Conservation (phyloP, 2,113 vertebrate species). For the Cochlearius cochlearius region DNA sequence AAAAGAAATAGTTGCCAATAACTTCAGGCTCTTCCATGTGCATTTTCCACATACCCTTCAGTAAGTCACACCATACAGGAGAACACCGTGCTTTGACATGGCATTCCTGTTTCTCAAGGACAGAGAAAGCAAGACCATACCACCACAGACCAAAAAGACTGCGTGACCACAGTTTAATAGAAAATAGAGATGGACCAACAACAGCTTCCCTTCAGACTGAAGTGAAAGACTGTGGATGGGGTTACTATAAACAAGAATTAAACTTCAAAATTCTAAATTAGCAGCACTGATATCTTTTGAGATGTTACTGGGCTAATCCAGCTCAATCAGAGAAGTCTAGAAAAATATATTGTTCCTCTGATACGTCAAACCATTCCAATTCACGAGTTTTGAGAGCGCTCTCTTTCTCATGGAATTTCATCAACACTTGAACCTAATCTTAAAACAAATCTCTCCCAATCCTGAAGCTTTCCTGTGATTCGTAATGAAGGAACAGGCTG, state of each 20-base stretch:
- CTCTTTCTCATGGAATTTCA: neutral
- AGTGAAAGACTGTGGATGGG: neutral
- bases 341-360: neutral
- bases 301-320: neutral
- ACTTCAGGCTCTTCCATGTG: neutral
- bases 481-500: neutral
- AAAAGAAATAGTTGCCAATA: neutral
- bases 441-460: neutral
- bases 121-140: neutral
- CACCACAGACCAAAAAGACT: neutral
- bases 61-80: neutral
- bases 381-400: neutral
- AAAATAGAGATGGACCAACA: neutral
- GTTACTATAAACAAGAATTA: neutral
- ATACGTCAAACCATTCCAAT: neutral
- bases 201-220: neutral
- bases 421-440: neutral
- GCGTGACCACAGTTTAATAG: accelerated
- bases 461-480: neutral
- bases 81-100: neutral
- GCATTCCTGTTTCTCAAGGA: neutral
- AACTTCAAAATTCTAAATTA: neutral
- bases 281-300: neutral
- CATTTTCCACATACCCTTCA: neutral
- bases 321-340: neutral